Percentiles rank a stretch among this genome's conserved stretches.
Conservation (phyloP, 1,140 invertebrate genomes). For the Laupala kohalensis region DNA sequence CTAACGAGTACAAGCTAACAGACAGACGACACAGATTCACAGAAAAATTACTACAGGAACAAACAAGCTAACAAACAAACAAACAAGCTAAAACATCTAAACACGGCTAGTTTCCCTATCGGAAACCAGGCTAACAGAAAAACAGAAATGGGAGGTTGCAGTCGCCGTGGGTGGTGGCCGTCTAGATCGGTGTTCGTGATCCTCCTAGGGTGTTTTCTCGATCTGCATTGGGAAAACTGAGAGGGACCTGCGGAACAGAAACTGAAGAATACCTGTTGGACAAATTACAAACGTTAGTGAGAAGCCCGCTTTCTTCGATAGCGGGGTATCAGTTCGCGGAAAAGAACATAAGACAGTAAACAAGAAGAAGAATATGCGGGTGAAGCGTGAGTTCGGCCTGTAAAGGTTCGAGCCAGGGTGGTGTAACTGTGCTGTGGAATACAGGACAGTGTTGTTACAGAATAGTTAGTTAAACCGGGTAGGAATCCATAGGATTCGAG, state of each 20-base stretch:
- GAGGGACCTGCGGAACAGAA: background rate
- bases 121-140: background rate
- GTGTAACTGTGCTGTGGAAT: background rate
- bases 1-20: background rate
- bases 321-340: background rate
- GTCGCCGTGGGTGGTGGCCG: background rate
- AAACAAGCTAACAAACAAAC: background rate
- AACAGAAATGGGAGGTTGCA: background rate
- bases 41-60: background rate
- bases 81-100: background rate
- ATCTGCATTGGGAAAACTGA: background rate
- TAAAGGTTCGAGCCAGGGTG: background rate
- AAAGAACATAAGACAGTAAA: background rate
- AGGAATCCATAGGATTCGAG: too few species aligned
- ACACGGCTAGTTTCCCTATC: background rate
- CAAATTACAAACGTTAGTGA: background rate
- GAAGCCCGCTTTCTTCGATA: background rate
- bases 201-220: background rate
- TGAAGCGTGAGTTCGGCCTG: background rate
- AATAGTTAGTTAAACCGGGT: too few species aligned
- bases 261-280: background rate
- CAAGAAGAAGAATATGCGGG: background rate
- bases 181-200: background rate
- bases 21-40: background rate
- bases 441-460: background rate